Conservation (phyloP, 2,888 invertebrate genomes). For the Synergus gifuensis region DNA sequence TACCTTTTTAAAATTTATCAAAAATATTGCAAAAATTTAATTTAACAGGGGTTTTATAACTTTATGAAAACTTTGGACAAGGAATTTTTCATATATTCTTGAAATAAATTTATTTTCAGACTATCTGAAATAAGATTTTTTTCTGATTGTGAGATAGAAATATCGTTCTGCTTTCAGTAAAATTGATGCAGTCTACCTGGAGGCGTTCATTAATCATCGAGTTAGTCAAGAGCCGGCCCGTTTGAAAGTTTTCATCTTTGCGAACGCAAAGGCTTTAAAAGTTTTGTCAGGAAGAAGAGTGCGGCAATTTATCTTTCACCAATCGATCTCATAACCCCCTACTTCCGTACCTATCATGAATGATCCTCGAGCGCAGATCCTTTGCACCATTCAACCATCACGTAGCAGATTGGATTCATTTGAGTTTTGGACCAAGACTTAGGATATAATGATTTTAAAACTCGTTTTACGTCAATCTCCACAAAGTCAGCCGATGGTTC, state of each 20-base stretch:
- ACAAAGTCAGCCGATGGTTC: constrained; percentile 28
- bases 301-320: constrained; percentile 21
- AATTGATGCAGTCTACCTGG: constrained; percentile 31
- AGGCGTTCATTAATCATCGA: constrained; percentile 28
- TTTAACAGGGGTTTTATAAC: too few relatives aligned
- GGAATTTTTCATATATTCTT: not conserved
- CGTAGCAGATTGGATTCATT: not conserved
- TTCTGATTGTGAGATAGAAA: constrained; percentile 4
- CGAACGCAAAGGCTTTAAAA: constrained; percentile 25
- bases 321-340: constrained; percentile 25
- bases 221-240: constrained; percentile 31
- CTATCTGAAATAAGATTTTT: not conserved
- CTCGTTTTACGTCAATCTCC: constrained; percentile 56
- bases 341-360: constrained; percentile 13
- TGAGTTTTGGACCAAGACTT: not conserved
- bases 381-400: not conserved
- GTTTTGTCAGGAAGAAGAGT: constrained; percentile 25
- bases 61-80: too few relatives aligned
- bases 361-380: constrained; percentile 7
- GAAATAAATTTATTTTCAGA: not conserved
- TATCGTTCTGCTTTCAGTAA: constrained; percentile 38
- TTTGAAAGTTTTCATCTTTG: constrained; percentile 28
- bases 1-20: too few relatives aligned
- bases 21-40: too few relatives aligned
- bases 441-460: constrained; percentile 61